Evolutionary conservation across 2,888 invertebrate genomes (phyloP).

Genomic region (Heliconius sara): DNA sequence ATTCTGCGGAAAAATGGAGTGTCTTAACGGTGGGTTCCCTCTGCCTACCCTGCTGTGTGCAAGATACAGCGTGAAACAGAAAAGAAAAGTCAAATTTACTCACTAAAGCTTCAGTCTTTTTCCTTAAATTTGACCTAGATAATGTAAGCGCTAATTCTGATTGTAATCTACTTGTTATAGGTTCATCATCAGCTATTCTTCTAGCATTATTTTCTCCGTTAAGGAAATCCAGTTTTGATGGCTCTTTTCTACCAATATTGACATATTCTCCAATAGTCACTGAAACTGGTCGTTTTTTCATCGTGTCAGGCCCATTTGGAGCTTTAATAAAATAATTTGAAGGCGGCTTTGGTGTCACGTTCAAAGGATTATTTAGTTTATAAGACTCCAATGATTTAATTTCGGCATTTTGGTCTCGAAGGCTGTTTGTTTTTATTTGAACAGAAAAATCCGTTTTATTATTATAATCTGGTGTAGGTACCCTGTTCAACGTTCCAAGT

Average conservation of each 20-base stretch:
- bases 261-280: conserved; percentile 89
- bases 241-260: conserved; percentile 84
- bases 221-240: conserved; percentile 89
- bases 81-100: conserved; percentile 54
- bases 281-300: conserved; percentile 86
- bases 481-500: conserved; percentile 67
- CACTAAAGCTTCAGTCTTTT: conserved; percentile 87
- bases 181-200: conserved; percentile 72
- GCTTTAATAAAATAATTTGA: conserved; percentile 87
- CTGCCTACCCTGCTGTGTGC: too few species aligned
- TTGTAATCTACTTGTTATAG: conserved; percentile 87
- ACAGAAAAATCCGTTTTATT: conserved; percentile 57
- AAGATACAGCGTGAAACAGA: too few species aligned
- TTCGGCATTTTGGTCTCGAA: conserved; percentile 86
- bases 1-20: too few species aligned
- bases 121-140: conserved; percentile 89
- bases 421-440: conserved; percentile 59
- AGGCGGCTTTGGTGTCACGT: conserved; percentile 86
- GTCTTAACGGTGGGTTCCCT: too few species aligned
- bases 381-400: conserved; percentile 91
- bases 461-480: conserved; percentile 76
- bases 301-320: conserved; percentile 81
- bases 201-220: conserved; percentile 75
- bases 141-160: conserved; percentile 90
- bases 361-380: conserved; percentile 86